Conservation (phyloP, 2,113 vertebrate genomes). For the Strigops habroptila region DNA sequence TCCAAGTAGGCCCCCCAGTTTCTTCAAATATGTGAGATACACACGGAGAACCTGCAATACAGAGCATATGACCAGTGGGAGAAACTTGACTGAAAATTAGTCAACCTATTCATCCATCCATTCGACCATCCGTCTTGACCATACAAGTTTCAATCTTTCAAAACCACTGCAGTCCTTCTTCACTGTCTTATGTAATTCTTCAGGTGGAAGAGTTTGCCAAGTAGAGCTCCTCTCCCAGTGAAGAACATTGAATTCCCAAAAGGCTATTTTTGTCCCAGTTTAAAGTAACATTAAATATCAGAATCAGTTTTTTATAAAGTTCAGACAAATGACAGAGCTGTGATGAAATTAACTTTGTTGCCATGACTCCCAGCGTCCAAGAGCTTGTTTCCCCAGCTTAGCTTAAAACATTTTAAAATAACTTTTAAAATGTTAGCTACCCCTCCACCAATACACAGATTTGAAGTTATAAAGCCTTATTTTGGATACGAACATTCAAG, state of each 20-base stretch:
- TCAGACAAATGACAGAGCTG: background rate
- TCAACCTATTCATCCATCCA: background rate
- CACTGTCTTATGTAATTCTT: background rate
- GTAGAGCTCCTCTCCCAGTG: background rate
- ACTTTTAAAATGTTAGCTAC: background rate
- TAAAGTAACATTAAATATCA: background rate
- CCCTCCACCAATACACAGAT: background rate
- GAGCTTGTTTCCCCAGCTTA: background rate
- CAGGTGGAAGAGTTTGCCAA: background rate
- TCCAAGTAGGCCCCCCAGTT: slow-evolving; percentile 77
- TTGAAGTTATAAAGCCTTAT: background rate
- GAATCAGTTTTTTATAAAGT: background rate
- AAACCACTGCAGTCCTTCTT: background rate
- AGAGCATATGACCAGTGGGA: background rate
- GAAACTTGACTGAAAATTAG: background rate
- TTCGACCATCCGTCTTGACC: background rate
- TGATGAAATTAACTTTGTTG: background rate
- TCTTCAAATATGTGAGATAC: slow-evolving; percentile 75
- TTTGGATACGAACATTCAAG: background rate
- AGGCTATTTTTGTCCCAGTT: background rate
- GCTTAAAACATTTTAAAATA: background rate
- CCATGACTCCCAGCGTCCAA: background rate
- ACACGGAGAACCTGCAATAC: slow-evolving; percentile 74
- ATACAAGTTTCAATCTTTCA: background rate
- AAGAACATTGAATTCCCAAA: background rate